phyloP scores from a whole-genome alignment of 2,797 vertebrate species.

The Neosilurus hyrtlii region DNA sequence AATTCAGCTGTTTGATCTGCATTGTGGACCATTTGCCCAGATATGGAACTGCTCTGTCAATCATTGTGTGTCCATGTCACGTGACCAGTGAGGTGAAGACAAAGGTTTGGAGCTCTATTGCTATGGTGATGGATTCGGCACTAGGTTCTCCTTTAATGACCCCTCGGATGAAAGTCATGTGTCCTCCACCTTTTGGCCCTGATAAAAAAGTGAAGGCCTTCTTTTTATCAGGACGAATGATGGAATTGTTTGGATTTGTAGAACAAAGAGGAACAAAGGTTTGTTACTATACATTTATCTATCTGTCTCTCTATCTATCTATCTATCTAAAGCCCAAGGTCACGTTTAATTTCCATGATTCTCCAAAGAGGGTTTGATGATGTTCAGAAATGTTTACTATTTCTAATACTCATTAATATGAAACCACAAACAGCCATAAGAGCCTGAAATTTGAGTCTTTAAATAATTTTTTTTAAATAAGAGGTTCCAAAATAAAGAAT shows the following conservation, averaged over 20 bases:
- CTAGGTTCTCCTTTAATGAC: slow-evolving; percentile 21
- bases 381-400: background rate
- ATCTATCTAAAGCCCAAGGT: background rate
- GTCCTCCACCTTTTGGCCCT: slow-evolving; percentile 16
- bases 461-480: no score
- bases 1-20: slow-evolving; percentile 41
- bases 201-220: slow-evolving; percentile 9
- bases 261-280: background rate
- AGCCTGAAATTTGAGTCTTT: background rate
- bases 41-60: background rate
- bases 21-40: slow-evolving; percentile 31
- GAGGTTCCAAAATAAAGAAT: no score
- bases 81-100: slow-evolving; percentile 11
- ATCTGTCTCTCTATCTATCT: no score
- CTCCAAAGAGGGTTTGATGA: background rate
- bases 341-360: background rate
- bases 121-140: slow-evolving; percentile 18
- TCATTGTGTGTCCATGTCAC: background rate
- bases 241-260: slow-evolving; percentile 11
- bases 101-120: background rate
- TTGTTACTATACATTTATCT: background rate
- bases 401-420: no score
- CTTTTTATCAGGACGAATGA: background rate
- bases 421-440: background rate
- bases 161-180: slow-evolving; percentile 28